phyloP scores from a whole-genome alignment of 1,140 invertebrate genomes.

The Branchinecta lynchi region DNA sequence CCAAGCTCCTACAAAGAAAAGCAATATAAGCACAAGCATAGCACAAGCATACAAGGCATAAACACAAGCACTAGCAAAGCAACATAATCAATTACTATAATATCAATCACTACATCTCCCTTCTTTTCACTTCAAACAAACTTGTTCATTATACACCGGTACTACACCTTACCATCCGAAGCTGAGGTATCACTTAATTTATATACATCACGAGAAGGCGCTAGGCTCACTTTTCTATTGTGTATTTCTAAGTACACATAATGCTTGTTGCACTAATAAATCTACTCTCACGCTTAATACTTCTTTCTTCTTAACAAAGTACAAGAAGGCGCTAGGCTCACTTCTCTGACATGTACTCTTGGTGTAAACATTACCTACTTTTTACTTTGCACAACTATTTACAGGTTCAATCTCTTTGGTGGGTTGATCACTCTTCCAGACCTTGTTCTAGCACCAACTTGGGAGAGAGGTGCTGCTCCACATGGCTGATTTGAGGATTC shows the following conservation, averaged over 20 bases:
- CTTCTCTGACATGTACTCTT: too few relatives aligned
- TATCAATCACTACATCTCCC: conserved; percentile 5
- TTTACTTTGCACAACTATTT: too few relatives aligned
- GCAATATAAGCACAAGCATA: too few relatives aligned
- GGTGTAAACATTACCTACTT: too few relatives aligned
- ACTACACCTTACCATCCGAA: background rate
- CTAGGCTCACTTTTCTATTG: background rate
- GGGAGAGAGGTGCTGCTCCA: too few relatives aligned
- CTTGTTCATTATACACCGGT: background rate
- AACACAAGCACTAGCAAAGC: background rate
- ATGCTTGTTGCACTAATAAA: background rate
- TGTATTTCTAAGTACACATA: conserved; percentile 10
- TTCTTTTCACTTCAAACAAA: background rate
- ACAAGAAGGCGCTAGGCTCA: too few relatives aligned
- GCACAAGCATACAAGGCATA: too few relatives aligned
- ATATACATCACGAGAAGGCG: conserved; percentile 4
- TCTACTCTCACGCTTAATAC: background rate
- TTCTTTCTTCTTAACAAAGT: background rate
- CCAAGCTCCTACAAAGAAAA: too few relatives aligned
- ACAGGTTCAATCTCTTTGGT: too few relatives aligned
- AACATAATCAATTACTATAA: background rate
- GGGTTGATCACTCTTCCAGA: too few relatives aligned
- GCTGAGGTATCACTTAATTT: background rate
- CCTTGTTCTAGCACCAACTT: too few relatives aligned
- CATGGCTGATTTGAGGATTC: too few relatives aligned